Evolutionary conservation across 2,113 vertebrate genomes (phyloP).

Genomic region (Cyprinodon brontotheroides): DNA sequence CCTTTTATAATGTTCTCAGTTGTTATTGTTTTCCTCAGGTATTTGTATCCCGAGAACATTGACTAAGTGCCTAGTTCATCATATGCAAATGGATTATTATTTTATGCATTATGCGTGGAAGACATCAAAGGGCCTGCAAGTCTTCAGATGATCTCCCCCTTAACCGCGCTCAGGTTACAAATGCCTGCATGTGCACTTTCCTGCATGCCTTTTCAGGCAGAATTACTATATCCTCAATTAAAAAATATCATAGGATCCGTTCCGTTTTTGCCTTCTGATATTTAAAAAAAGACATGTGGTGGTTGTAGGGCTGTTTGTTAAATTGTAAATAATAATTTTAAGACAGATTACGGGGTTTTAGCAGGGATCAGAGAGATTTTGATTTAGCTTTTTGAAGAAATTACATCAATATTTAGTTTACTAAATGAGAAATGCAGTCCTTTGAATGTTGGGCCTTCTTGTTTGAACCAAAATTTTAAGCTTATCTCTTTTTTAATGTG

Average conservation of each 20-base stretch:
- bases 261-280: slow-evolving; percentile 58
- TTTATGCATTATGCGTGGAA: slow-evolving; percentile 94
- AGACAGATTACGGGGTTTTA: slow-evolving; percentile 56
- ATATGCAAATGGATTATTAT: slow-evolving; percentile 99
- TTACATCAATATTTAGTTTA: slow-evolving; percentile 37
- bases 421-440: slow-evolving; percentile 20
- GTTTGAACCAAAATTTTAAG: slow-evolving; percentile 16
- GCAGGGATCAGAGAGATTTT: slow-evolving; percentile 48
- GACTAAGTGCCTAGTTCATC: slow-evolving; percentile 96
- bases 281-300: slow-evolving; percentile 68
- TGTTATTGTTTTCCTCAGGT: slow-evolving; percentile 90
- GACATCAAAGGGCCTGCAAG: slow-evolving; percentile 87
- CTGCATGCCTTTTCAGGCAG: slow-evolving; percentile 64
- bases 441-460: slow-evolving; percentile 1
- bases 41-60: slow-evolving; percentile 96
- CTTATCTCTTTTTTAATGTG: slow-evolving; percentile 34
- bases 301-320: slow-evolving; percentile 65
- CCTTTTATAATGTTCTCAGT: slow-evolving; percentile 90
- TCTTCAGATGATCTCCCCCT: slow-evolving; percentile 77
- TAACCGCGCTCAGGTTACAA: slow-evolving; percentile 74
- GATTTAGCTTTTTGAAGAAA: slow-evolving; percentile 16
- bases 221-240: slow-evolving; percentile 78
- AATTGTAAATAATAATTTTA: slow-evolving; percentile 67
- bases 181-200: slow-evolving; percentile 79
- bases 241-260: slow-evolving; percentile 70